These are phyloP conservation scores for Leucophora obtusa DNA, from an alignment of 2,888 invertebrate genomes.

Conservation along the genomic window DNA sequence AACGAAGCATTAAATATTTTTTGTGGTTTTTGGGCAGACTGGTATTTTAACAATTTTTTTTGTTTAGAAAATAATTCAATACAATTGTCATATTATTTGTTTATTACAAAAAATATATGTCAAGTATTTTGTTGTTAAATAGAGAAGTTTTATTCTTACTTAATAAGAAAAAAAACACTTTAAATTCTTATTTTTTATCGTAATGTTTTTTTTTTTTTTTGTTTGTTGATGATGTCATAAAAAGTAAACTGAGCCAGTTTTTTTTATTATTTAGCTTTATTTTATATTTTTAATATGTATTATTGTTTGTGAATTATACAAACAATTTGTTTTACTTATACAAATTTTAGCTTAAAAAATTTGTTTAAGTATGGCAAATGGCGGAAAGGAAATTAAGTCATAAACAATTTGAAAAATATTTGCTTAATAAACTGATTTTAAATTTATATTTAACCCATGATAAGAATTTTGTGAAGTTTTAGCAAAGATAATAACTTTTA, in stretches of 20 bases:
- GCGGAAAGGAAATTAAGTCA: neutral
- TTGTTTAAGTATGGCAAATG: neutral
- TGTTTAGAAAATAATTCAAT: neutral
- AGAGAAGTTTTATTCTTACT: neutral
- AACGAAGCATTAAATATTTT: neutral
- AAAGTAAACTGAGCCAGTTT: conserved; percentile 27
- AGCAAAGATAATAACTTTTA: no score
- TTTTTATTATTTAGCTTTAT: conserved; percentile 6
- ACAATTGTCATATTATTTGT: neutral
- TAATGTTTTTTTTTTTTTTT: neutral
- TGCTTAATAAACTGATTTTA: neutral
- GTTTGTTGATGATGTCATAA: conserved; percentile 46
- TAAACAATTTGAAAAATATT: neutral
- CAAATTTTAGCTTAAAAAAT: neutral
- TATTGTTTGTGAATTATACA: neutral
- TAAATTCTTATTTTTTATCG: neutral
- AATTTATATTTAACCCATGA: no score
- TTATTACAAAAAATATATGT: neutral
- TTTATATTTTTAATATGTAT: conserved; percentile 13
- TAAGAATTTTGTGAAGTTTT: no score
- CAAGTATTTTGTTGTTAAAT: neutral
- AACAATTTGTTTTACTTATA: neutral
- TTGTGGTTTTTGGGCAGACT: neutral
- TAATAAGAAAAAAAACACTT: neutral
- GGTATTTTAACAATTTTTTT: neutral